Evolutionary conservation across 2,113 vertebrate genomes (phyloP), one percentile per base, ranked within the genome.

Genomic region (Hydropotes inermis): DNA sequence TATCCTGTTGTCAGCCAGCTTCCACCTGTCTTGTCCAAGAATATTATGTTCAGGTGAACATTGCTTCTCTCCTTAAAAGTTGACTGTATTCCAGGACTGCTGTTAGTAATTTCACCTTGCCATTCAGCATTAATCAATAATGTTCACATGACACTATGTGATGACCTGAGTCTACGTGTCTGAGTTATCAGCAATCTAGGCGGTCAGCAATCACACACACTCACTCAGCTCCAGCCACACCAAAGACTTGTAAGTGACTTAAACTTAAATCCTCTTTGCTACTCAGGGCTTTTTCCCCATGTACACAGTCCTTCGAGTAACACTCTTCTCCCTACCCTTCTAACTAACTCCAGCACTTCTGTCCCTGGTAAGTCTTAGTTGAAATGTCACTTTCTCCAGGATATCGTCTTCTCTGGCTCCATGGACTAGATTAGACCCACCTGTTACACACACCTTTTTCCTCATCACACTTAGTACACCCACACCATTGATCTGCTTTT

Each of bases 1-100:
- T 45, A 64, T 47, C 47, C 47, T 94, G 13, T 36, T 74, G 7
- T 33, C 23, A 83, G 70, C 13, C 79, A 60, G 58, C 25, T 64
- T 92, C 45, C 60, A 90, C n/a, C 15, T 54, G 36, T 54, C 95
- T 95, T 64, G 67, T 87, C 81, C 64, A 93, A 90, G 70, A 96
- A 79, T 90, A 92, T 92, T 36, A 87, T 3, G 47, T 52, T 83
- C 43, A 85, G 84, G 79, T 76, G 85, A 61, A 30, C 13, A 47
- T n/a, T 43, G 21, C n/a, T 60, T 86, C 87, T 78, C 13, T 81
- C 83, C 28, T 64, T 12, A n/a, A 86, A 79, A n/a, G 21, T 54
- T 70, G 89, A 64, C 39, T 87, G 16, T 3, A 19, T 84, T 43
- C 52, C 25, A 61, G n/a, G 36, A 58, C 55, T 30, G 27, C 54